Evolutionary conservation across 2,113 vertebrate genomes (phyloP), one percentile per base, ranked within the genome.

Genomic region (Leucopsar rothschildi): DNA sequence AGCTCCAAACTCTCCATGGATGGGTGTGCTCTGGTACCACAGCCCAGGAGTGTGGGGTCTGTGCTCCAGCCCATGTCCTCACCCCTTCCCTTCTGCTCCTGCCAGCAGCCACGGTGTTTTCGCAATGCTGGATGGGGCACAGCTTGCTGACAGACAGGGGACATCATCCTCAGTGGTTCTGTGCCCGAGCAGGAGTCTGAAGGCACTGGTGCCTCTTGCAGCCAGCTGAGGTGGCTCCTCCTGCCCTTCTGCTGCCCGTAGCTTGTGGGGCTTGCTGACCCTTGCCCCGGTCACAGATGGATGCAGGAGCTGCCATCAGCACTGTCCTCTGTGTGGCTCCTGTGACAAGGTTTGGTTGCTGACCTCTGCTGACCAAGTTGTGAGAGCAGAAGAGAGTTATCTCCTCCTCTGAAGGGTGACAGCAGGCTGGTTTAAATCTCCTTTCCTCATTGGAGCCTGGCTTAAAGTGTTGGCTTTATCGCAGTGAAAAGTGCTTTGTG

Each of bases 1-100:
- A 63, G 60, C 35, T 81, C 42, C 50, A 65, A 28, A 49, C 19
- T 25, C n/a, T 6, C 18, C 0, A 0, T 21, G 21, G 45, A 28
- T 35, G 59, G 70, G 13, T 9, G 6, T 33, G 6, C 17, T 35
- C 12, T 35, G 21, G 29, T 73, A 24, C n/a, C 6, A 1, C 47
- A 66, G 49, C 39, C 68, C 0, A 0, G 11, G 37, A 29, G 24
- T 2, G 28, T 1, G 5, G 22, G 39, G 9, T 50, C n/a, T 27
- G 39, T 31, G 27, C 52, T 75, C 1, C 10, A 79, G 33, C 28
- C 17, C 5, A 0, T 3, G 20, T 82, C 24, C 42, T 40, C 0
- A 0, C 33, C 49, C 53, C 1, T 59, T 77, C 64, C 14, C 15
- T 47, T 35, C 52, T 0, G 33, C 53, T 80, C 42, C 69, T 1